phyloP scores from a whole-genome alignment of 2,888 invertebrate genomes.

The Trypoxylon attenuatum region DNA sequence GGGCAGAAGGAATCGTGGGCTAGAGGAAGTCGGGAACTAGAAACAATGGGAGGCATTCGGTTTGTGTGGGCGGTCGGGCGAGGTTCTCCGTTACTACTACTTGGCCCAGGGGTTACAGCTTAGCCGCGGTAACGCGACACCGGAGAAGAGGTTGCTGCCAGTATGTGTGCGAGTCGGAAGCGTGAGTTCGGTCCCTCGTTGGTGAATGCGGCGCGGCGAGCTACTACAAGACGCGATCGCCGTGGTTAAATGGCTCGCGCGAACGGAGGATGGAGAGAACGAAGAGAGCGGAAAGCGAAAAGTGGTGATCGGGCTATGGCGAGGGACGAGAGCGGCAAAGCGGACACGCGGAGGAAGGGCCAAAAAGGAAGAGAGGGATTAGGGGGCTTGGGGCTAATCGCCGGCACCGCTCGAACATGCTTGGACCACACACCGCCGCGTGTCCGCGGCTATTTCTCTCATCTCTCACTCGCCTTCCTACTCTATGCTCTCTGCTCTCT shows the following conservation, averaged over 20 bases:
- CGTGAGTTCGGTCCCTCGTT: neutral
- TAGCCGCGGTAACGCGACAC: slow-evolving; percentile 72
- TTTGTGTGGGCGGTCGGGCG: too few species aligned
- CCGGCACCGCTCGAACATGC: slow-evolving; percentile 66
- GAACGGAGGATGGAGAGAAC: neutral
- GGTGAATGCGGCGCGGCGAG: too few species aligned
- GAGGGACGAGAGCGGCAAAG: slow-evolving; percentile 3
- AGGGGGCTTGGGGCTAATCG: slow-evolving; percentile 70
- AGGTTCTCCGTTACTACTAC: slow-evolving; percentile 67
- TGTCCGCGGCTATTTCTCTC: slow-evolving; percentile 52
- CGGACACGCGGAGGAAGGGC: slow-evolving; percentile 9
- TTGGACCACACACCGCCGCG: slow-evolving; percentile 66
- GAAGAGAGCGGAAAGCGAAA: neutral
- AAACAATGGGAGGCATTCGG: slow-evolving; percentile 55
- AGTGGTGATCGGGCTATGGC: neutral
- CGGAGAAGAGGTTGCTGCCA: too few species aligned
- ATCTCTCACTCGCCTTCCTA: too few species aligned
- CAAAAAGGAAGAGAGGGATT: slow-evolving; percentile 48
- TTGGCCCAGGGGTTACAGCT: slow-evolving; percentile 58
- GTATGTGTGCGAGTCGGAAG: slow-evolving; percentile 8
- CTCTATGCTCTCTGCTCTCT: too few species aligned
- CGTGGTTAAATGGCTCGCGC: neutral
- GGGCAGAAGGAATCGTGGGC: neutral
- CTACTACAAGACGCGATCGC: too few species aligned
- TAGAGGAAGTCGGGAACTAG: too few species aligned